Conservation (phyloP, 2,888 invertebrate species). For the Drosophila kambysellisi region DNA sequence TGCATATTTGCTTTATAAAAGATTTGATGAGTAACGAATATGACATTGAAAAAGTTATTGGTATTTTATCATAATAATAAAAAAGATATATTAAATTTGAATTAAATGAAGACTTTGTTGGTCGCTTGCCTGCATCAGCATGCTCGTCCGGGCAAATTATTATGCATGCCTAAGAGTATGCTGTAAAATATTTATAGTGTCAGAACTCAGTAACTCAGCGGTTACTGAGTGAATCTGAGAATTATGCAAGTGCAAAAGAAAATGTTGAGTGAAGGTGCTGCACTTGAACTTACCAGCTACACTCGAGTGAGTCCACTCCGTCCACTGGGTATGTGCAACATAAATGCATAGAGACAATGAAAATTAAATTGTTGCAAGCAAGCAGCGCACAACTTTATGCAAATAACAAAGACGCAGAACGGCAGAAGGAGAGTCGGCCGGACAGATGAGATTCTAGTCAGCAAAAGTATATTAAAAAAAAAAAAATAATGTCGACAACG, state of each 20-base stretch:
- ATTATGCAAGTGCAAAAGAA: constrained; percentile 27
- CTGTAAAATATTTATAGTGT: constrained; percentile 2
- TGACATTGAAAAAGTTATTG: not conserved
- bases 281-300: constrained; percentile 60
- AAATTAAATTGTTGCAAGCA: constrained; percentile 74
- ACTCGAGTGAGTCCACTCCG: constrained; percentile 52
- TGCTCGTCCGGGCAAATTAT: not conserved
- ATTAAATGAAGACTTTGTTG: not conserved
- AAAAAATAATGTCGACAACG: constrained; percentile 62
- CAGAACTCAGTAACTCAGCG: not conserved
- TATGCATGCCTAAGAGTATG: constrained; percentile 30
- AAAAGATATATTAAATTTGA: not conserved
- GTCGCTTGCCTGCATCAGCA: not conserved
- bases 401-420: constrained; percentile 44
- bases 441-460: constrained; percentile 24
- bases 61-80: not conserved
- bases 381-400: constrained; percentile 59
- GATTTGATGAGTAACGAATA: not conserved
- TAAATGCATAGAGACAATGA: constrained; percentile 78
- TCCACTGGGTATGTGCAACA: constrained; percentile 64
- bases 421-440: constrained; percentile 26
- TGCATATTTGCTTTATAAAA: no score
- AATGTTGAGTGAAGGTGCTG: constrained; percentile 35
- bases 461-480: constrained; percentile 60
- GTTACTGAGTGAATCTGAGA: constrained; percentile 7